Percentiles rank a stretch among this genome's conserved stretches.
Evolutionary conservation across 2,797 vertebrate genomes (phyloP).

Genomic region (Neostethus bicornis): DNA sequence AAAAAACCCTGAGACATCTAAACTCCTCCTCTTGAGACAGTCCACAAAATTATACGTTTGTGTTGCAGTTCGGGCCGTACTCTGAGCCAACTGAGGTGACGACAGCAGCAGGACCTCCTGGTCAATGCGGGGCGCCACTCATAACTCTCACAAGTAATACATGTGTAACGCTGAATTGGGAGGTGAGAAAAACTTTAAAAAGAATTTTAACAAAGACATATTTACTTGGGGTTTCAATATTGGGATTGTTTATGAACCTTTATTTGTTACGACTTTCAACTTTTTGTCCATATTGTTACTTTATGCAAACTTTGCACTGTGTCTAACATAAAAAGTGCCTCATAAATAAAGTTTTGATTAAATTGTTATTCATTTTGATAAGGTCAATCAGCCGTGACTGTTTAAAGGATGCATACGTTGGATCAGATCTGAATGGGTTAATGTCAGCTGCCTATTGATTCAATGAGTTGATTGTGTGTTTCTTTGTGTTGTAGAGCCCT

Average conservation of each 20-base stretch:
- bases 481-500: conserved; percentile 81
- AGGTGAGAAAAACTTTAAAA: conserved; percentile 81
- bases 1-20: no score
- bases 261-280: no score
- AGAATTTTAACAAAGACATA: no score
- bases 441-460: conserved; percentile 3
- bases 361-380: no score
- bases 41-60: not conserved
- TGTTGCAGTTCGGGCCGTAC: conserved; percentile 84
- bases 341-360: no score
- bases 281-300: no score
- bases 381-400: not conserved
- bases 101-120: conserved; percentile 91
- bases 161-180: conserved; percentile 88
- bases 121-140: conserved; percentile 87
- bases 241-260: no score
- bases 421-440: not conserved
- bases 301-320: no score
- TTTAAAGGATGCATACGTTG: not conserved
- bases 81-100: conserved; percentile 88
- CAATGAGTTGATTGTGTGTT: conserved; percentile 12
- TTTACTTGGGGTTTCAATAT: no score
- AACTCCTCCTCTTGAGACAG: no score
- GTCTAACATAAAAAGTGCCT: no score
- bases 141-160: conserved; percentile 86